phyloP scores from a whole-genome alignment of 1,140 invertebrate genomes.

The Neocloeon triangulifer region DNA sequence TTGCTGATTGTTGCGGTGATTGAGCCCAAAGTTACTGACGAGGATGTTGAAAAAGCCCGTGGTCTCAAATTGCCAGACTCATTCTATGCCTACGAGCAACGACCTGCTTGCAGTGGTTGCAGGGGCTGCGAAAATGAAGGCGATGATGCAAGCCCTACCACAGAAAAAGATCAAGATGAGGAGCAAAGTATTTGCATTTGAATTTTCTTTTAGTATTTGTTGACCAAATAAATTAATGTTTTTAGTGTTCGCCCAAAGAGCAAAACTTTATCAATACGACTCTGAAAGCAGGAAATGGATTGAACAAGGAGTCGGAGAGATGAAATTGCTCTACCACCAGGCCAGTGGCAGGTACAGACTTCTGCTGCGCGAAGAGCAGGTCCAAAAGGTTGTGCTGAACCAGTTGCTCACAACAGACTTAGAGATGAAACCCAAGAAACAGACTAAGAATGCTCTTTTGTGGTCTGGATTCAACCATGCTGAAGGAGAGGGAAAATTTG shows the following conservation, averaged over 20 bases:
- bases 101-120: constrained; percentile 46
- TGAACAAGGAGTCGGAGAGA: constrained; percentile 61
- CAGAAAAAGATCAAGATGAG: constrained; percentile 42
- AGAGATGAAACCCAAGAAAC: constrained; percentile 34
- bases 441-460: constrained; percentile 42
- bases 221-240: no score
- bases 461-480: constrained; percentile 63
- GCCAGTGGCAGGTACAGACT: constrained; percentile 40
- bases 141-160: constrained; percentile 14
- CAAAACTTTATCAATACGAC: constrained; percentile 54
- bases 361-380: constrained; percentile 55
- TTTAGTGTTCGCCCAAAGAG: constrained; percentile 39
- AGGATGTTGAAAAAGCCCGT: constrained; percentile 40
- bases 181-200: constrained; percentile 22
- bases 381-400: constrained; percentile 59
- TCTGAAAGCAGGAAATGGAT: constrained; percentile 64
- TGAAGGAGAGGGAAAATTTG: constrained; percentile 23
- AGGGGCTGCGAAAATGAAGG: constrained; percentile 35
- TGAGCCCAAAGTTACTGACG: constrained; percentile 34
- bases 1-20: constrained; percentile 39
- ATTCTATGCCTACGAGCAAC: constrained; percentile 53
- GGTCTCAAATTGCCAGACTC: constrained; percentile 48
- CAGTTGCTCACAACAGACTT: constrained; percentile 35
- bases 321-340: constrained; percentile 55
- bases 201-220: no score